Conservation (phyloP, 2,113 vertebrate species). For the Oncorhynchus nerka region DNA sequence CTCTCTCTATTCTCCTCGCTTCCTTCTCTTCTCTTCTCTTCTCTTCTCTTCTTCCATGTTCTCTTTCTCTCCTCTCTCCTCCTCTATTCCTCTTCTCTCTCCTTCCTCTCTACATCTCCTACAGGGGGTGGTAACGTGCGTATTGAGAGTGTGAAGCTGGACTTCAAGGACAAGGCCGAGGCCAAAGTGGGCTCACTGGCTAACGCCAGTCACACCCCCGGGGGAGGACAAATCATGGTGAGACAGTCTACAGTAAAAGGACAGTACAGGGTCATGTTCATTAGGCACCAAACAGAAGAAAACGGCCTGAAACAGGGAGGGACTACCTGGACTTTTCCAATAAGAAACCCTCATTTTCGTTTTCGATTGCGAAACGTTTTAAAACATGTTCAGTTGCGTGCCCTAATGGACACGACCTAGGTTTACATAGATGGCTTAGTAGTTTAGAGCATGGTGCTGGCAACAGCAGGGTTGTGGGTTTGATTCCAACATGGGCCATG, state of each 20-base stretch:
- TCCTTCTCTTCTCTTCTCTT: too few species aligned
- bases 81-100: neutral
- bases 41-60: neutral
- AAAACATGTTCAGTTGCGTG: too few species aligned
- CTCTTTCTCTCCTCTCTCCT: neutral
- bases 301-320: too few species aligned
- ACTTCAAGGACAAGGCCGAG: constrained; percentile 94
- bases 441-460: too few species aligned
- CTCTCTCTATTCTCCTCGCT: neutral
- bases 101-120: neutral
- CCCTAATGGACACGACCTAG: too few species aligned
- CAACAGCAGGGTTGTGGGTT: too few species aligned
- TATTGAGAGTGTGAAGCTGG: constrained; percentile 92
- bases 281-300: too few species aligned
- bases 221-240: constrained; percentile 90
- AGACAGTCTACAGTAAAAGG: constrained; percentile 30
- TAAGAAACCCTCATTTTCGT: too few species aligned
- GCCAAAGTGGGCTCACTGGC: constrained; percentile 90
- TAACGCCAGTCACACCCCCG: constrained; percentile 86
- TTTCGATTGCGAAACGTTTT: neutral
- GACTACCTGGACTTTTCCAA: too few species aligned
- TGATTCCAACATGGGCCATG: neutral
- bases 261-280: too few species aligned
- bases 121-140: constrained; percentile 88
- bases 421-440: too few species aligned